phyloP scores from a whole-genome alignment of 1,140 invertebrate species.

The Drosophila gunungcola region DNA sequence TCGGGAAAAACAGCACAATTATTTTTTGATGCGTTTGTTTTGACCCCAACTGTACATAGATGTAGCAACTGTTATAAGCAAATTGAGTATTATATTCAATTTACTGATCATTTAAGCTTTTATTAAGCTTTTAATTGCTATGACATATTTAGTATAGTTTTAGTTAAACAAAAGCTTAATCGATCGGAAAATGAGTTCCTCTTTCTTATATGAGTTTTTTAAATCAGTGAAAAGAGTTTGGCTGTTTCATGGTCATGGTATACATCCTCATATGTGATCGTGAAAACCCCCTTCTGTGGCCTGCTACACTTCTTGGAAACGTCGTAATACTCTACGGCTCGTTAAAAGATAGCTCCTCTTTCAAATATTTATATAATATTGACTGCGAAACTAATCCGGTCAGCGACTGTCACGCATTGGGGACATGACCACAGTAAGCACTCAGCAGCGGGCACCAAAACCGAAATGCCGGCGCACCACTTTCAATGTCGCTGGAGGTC shows the following conservation, averaged over 20 bases:
- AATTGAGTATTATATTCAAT: too few species aligned
- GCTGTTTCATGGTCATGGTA: background rate
- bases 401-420: slow-evolving; percentile 12
- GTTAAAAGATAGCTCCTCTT: slow-evolving; percentile 2
- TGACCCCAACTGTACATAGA: too few species aligned
- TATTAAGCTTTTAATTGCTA: too few species aligned
- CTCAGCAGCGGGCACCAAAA: background rate
- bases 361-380: slow-evolving; percentile 23
- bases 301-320: background rate
- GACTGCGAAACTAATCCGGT: slow-evolving; percentile 15
- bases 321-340: background rate
- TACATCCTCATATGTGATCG: background rate
- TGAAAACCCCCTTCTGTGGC: background rate
- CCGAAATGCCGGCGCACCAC: slow-evolving; percentile 14
- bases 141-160: too few species aligned
- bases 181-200: too few species aligned
- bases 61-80: too few species aligned
- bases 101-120: too few species aligned
- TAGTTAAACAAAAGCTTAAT: too few species aligned
- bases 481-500: slow-evolving; percentile 62
- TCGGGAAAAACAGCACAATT: too few species aligned
- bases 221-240: too few species aligned
- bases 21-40: too few species aligned
- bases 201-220: too few species aligned
- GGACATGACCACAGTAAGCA: slow-evolving; percentile 17